Percentiles rank a stretch among this genome's conserved stretches.
Evolutionary conservation across 2,113 vertebrate genomes (phyloP).

Genomic region (Mystacornis crossleyi): DNA sequence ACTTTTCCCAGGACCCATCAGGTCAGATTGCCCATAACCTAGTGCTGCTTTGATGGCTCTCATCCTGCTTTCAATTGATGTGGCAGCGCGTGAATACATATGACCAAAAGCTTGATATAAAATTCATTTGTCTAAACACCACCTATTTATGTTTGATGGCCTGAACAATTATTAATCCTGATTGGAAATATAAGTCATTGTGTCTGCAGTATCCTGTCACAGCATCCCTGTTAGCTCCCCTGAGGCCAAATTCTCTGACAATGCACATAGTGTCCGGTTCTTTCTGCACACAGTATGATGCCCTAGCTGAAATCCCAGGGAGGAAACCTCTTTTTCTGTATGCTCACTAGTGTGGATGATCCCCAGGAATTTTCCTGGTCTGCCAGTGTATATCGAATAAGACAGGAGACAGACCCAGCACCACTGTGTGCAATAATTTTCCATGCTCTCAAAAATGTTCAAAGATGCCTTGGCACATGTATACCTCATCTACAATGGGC

Average conservation of each 20-base stretch:
- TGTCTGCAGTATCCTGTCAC: constrained; percentile 42
- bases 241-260: constrained; percentile 55
- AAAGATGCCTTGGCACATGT: background rate
- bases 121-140: constrained; percentile 47
- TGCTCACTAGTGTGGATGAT: constrained; percentile 54
- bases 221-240: constrained; percentile 23
- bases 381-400: background rate
- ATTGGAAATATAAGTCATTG: constrained; percentile 62
- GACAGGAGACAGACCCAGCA: background rate
- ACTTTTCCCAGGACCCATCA: constrained; percentile 56
- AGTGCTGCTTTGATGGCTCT: constrained; percentile 40
- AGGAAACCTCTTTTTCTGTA: constrained; percentile 49
- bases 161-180: constrained; percentile 59
- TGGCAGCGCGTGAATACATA: background rate
- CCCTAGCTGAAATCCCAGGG: constrained; percentile 10
- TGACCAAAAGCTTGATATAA: constrained; percentile 40
- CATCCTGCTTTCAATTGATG: constrained; percentile 49
- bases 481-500: background rate
- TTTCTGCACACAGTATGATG: background rate
- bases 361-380: constrained; percentile 36
- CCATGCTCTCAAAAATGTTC: background rate
- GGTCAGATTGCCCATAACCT: constrained; percentile 30
- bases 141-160: constrained; percentile 60
- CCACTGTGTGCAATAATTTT: background rate
- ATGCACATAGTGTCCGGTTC: constrained; percentile 23